Conservation (phyloP, 2,888 invertebrate species). For the Idaea biselata region DNA sequence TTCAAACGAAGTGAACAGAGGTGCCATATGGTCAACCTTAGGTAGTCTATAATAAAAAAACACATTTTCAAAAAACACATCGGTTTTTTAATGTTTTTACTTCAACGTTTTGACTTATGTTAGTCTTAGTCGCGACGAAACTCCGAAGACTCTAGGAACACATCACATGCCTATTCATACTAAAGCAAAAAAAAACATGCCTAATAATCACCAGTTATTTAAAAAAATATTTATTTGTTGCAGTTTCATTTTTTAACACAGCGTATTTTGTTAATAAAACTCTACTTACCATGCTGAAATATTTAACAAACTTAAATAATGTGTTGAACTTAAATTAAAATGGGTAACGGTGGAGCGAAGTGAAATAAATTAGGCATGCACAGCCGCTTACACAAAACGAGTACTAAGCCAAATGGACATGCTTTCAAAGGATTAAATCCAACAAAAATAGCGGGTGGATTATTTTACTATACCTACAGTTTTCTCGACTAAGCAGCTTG, state of each 20-base stretch:
- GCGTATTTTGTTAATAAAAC: not conserved
- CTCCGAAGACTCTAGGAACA: too few species aligned
- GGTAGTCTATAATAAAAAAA: too few species aligned
- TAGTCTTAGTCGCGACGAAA: too few species aligned
- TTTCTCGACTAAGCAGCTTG: not conserved
- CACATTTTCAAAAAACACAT: too few species aligned
- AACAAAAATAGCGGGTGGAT: constrained; percentile 11
- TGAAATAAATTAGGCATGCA: constrained; percentile 29
- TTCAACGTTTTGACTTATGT: too few species aligned
- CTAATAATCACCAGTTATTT: too few species aligned
- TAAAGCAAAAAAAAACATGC: too few species aligned
- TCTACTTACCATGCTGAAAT: not conserved
- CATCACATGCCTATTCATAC: too few species aligned
- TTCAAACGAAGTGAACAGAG: too few species aligned
- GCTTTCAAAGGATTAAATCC: constrained; percentile 28
- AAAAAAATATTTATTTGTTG: too few species aligned
- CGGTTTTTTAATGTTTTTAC: too few species aligned
- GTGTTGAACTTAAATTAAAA: not conserved
- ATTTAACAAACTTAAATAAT: not conserved
- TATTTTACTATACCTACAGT: constrained; percentile 2
- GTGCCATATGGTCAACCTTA: too few species aligned
- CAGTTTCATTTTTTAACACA: not conserved
- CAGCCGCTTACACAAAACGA: constrained; percentile 26
- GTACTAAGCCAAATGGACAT: constrained; percentile 27
- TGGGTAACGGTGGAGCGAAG: constrained; percentile 11